Base-by-base conservation (phyloP, 2,797 vertebrate species). In the Nannoperca obscura region DNA sequence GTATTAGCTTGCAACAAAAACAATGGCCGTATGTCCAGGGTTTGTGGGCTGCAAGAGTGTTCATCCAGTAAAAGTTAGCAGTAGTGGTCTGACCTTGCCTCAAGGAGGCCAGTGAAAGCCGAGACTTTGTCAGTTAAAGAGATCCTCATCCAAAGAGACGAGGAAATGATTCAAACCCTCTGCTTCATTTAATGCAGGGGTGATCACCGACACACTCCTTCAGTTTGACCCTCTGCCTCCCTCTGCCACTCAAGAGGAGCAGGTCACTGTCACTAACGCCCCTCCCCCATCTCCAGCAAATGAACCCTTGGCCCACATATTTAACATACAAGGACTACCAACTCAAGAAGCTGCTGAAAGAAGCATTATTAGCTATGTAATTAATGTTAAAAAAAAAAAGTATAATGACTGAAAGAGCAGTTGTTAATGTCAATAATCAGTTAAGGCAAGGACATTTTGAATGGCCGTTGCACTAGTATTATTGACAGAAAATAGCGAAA, bases 401-500 rank as follows among this genome's bases (percentile, higher is more conserved):
- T 27, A 27, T 27, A 27, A 27, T 27, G 9, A 36, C 36, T 36
- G 36, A 36, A 36, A 5, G 36, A 36, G n/a, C 22, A 54, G 47
- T 70, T 79, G 53, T 75, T 76, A 14, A 24, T 42, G 80, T 60
- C 71, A 13, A 81, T 82, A 82, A 70, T 67, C 50, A 9, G 47
- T 86, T 84, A 88, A 72, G 6, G 24, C 9, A 7, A 53, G 47
- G 27, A 66, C 59, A 72, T 68, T 34, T 67, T 46, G 47, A 82
- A 74, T 57, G 71, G 49, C 65, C 44, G 68, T 78, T 77, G 40
- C 52, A 69, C 62, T 72, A 59, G 63, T 53, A 17, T 47, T 88
- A 91, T 86, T 88, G 89, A 86, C 82, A 80, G 60, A 78, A 80
- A 91, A 73, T 89, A 83, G 89, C 55, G 15, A 78, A 89, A 93